Evolutionary conservation across 2,797 vertebrate species (phyloP).

Genomic region (Chromis chromis): DNA sequence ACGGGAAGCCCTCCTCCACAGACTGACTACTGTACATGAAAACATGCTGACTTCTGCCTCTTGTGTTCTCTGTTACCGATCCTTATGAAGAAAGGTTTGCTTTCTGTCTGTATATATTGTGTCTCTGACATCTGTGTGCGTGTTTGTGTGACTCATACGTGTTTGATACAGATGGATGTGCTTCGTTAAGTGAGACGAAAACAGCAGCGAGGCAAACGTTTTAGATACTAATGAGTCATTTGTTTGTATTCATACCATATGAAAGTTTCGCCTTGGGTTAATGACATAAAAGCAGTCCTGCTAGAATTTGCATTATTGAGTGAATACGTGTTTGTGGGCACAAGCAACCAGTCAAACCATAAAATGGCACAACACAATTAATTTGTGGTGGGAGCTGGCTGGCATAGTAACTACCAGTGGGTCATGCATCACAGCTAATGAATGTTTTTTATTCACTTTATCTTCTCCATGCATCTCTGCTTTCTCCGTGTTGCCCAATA

Average conservation of each 20-base stretch:
- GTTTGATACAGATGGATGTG: neutral
- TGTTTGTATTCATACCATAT: neutral
- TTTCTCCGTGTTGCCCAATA: too few relatives aligned
- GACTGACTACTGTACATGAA: slow-evolving; percentile 2
- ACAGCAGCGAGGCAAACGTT: neutral
- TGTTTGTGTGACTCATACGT: neutral
- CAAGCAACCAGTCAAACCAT: too few relatives aligned
- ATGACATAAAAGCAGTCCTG: neutral
- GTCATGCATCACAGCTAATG: neutral
- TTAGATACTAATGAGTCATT: neutral
- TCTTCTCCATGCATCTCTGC: neutral
- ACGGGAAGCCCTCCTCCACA: slow-evolving; percentile 1
- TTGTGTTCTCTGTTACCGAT: slow-evolving; percentile 12
- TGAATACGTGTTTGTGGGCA: neutral
- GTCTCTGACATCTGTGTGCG: neutral
- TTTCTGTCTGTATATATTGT: neutral
- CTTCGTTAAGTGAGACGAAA: neutral
- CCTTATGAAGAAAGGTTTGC: slow-evolving; percentile 3
- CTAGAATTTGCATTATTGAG: too few relatives aligned
- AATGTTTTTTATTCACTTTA: neutral
- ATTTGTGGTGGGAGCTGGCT: neutral
- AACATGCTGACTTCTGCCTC: slow-evolving; percentile 23
- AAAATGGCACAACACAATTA: neutral
- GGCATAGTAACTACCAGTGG: neutral
- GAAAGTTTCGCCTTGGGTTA: neutral